Base-by-base conservation (phyloP, 2,888 invertebrate species). In the Melanargia galathea region DNA sequence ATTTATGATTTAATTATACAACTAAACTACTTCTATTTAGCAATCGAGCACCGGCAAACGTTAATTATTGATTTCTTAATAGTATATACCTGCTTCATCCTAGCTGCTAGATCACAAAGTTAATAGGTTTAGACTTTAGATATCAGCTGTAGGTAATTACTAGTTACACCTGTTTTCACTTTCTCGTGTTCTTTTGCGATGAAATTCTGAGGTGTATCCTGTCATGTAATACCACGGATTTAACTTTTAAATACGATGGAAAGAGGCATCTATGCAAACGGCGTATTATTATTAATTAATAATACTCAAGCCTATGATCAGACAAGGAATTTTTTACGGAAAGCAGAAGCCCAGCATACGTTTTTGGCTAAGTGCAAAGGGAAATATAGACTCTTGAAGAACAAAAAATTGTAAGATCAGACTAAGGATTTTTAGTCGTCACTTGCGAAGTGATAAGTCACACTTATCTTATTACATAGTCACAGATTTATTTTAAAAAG, bases 121-220 rank as follows among this genome's bases (percentile, higher is more conserved):
- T 49, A 49, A 49, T 49, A 49, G 49, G 16, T 18, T 49, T 49
- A 49, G 30, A 18, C 30, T 18, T 49, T 49, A 49, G 30, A 18
- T 49, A 30, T 10, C 30, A 30, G 49, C 7, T 5, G 45, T 20
- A 13, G 48, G 13, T n/a, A 48, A 48, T n/a, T 30, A 26, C 49
- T 16, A 49, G 49, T 49, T 48, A 16, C 30, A 49, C 49, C 49
- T 30, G 30, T 24, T n/a, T 22, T 48, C 24, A 48, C 24, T 48
- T 48, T 48, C 26, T 26, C 22, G n/a, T 48, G 48, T 49, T 49
- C 46, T 8, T 10, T 46, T 46, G 13, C 46, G 13, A 13, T 13
- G 46, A 22, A 46, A 20, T 24, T 20, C 46, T 46, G 8, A 24
- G 45, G 18, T 8, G 18, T 45, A 10, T 8, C 45, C 20, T 18